These are phyloP conservation scores for Numenius arquata DNA, from an alignment of 2,113 vertebrate genomes.

Conservation along the genomic window DNA sequence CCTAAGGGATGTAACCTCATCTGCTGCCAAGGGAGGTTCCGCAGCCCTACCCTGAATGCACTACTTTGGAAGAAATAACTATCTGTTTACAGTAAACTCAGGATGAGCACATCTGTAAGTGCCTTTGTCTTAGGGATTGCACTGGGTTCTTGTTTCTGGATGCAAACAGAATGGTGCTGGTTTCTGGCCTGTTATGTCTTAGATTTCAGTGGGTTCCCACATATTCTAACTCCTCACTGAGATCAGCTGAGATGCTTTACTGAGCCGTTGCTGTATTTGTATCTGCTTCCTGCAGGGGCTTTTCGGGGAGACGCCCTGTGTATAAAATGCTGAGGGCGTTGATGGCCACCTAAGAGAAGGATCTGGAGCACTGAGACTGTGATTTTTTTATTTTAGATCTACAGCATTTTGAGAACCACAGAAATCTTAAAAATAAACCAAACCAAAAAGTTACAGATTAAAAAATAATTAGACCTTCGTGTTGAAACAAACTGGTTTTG, in stretches of 20 bases:
- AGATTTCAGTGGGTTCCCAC: background rate
- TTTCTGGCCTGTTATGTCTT: background rate
- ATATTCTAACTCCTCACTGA: background rate
- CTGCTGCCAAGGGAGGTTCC: background rate
- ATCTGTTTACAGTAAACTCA: slow-evolving; percentile 10
- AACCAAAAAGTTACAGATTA: background rate
- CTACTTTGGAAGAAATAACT: background rate
- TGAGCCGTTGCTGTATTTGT: background rate
- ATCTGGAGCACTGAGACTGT: background rate
- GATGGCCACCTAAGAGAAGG: background rate
- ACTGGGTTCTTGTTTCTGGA: background rate
- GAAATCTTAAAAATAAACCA: background rate
- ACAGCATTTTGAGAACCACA: background rate
- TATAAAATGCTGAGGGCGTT: background rate
- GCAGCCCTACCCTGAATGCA: background rate
- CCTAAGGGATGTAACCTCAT: slow-evolving; percentile 59
- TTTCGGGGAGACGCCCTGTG: background rate
- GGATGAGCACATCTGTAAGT: background rate
- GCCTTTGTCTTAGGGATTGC: background rate
- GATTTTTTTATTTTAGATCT: background rate
- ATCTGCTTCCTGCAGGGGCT: background rate
- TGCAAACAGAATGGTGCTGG: background rate
- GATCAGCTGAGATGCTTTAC: background rate
- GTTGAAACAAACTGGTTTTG: background rate
- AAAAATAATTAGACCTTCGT: background rate